Conservation (phyloP, 1,140 invertebrate genomes). For the Caenorhabditis remanei region DNA sequence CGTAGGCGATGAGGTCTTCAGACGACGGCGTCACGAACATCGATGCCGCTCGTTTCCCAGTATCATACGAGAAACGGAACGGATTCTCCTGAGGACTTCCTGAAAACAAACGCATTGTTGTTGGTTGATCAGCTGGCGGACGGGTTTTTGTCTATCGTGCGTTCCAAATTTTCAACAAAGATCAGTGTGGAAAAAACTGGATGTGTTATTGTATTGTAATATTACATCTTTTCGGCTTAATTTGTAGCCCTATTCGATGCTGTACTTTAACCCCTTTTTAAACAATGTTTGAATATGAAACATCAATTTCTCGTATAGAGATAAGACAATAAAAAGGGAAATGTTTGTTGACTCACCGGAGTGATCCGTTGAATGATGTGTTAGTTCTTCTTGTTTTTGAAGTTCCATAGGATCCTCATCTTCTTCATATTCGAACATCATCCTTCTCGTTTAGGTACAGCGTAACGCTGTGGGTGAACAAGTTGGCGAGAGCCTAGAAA, state of each 20-base stretch:
- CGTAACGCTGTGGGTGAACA: constrained; percentile 42
- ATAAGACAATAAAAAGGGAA: neutral
- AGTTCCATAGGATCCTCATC: constrained; percentile 46
- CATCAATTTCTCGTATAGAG: neutral
- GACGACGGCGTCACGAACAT: constrained; percentile 54
- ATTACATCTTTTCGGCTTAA: neutral
- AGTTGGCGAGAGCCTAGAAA: constrained; percentile 38
- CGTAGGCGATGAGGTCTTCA: constrained; percentile 45
- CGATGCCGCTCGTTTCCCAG: constrained; percentile 52
- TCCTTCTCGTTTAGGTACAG: constrained; percentile 54
- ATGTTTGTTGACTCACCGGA: constrained; percentile 36
- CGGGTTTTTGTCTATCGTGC: neutral
- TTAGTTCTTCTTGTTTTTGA: constrained; percentile 40
- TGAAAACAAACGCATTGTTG: constrained; percentile 16
- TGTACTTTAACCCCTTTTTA: constrained; percentile 15
- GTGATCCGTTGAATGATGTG: constrained; percentile 52
- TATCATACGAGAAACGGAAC: constrained; percentile 54
- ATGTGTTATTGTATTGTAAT: constrained; percentile 33
- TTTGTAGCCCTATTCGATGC: neutral
- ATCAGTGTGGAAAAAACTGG: constrained; percentile 41
- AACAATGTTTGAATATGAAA: constrained; percentile 11
- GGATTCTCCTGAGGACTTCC: constrained; percentile 54
- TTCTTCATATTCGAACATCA: constrained; percentile 55
- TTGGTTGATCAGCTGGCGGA: constrained; percentile 18
- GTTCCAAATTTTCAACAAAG: constrained; percentile 33